Conservation (phyloP, 2,113 vertebrate genomes). For the Bubo blakistoni region DNA sequence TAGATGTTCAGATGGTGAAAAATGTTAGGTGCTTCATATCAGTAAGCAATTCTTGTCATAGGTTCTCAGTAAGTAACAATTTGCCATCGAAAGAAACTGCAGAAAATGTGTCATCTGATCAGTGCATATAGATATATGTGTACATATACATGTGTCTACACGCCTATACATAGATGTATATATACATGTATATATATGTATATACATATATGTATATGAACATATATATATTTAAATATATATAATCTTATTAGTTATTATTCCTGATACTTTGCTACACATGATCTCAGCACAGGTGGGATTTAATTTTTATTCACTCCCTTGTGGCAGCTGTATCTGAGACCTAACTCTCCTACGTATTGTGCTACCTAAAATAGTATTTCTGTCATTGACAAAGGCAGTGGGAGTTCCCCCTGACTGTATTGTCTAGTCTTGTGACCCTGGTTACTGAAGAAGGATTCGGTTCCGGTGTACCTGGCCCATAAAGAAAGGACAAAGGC, state of each 20-base stretch:
- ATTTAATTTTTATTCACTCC: background rate
- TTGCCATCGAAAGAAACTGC: background rate
- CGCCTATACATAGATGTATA: background rate
- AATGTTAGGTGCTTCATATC: background rate
- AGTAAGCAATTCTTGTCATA: background rate
- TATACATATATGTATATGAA: too few species aligned
- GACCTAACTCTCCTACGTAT: background rate
- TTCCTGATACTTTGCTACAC: background rate
- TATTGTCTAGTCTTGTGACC: background rate
- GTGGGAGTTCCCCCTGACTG: background rate
- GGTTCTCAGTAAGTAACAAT: background rate
- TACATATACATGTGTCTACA: background rate
- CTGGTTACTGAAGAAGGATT: background rate
- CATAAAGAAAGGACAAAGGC: background rate
- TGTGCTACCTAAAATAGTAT: background rate
- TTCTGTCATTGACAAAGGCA: background rate
- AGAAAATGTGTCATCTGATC: background rate
- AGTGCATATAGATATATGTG: background rate
- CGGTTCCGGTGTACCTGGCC: fast-evolving
- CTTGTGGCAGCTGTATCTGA: background rate
- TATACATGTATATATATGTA: background rate
- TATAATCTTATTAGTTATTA: background rate
- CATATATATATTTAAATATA: background rate
- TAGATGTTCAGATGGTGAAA: background rate
- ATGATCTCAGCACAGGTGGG: background rate